Evolutionary conservation across 2,797 vertebrate genomes (phyloP).

Genomic region (Pangasius larnaudii): DNA sequence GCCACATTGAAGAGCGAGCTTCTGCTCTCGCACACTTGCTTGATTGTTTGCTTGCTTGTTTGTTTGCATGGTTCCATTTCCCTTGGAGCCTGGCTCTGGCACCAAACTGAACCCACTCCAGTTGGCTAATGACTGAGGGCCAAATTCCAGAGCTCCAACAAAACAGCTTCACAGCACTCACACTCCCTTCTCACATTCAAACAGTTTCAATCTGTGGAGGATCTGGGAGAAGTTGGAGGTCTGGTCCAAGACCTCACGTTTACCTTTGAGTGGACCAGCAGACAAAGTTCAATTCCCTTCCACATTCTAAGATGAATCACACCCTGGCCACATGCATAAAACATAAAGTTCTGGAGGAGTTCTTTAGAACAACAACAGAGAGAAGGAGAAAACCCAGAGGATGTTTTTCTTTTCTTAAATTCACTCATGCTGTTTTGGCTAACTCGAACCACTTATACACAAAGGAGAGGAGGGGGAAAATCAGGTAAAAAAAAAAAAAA

Average conservation of each 20-base stretch:
- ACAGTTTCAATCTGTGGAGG: not conserved
- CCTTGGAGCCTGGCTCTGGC: constrained; percentile 70
- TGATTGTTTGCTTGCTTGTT: constrained; percentile 46
- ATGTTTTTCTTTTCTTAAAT: constrained; percentile 81
- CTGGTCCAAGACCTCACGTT: constrained; percentile 41
- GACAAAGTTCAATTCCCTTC: constrained; percentile 77
- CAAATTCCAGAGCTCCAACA: constrained; percentile 36
- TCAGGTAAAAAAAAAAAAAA: not conserved
- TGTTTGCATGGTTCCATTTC: constrained; percentile 67
- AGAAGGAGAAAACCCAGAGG: constrained; percentile 80
- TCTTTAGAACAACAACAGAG: constrained; percentile 79
- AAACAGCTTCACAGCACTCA: not conserved
- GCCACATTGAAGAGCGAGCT: constrained; percentile 60
- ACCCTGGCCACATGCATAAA: constrained; percentile 80
- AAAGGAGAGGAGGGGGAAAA: constrained; percentile 54
- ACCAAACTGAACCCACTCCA: constrained; percentile 74
- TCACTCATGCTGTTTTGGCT: constrained; percentile 79
- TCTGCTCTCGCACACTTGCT: constrained; percentile 60
- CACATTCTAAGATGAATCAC: constrained; percentile 79
- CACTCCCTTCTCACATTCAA: not conserved
- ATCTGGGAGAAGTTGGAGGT: constrained; percentile 37
- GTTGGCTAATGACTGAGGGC: constrained; percentile 76
- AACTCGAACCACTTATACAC: constrained; percentile 76
- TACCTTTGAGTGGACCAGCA: constrained; percentile 61
- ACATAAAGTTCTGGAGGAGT: constrained; percentile 82